phyloP scores from a whole-genome alignment of 2,113 vertebrate species.

The Mus pahari region DNA sequence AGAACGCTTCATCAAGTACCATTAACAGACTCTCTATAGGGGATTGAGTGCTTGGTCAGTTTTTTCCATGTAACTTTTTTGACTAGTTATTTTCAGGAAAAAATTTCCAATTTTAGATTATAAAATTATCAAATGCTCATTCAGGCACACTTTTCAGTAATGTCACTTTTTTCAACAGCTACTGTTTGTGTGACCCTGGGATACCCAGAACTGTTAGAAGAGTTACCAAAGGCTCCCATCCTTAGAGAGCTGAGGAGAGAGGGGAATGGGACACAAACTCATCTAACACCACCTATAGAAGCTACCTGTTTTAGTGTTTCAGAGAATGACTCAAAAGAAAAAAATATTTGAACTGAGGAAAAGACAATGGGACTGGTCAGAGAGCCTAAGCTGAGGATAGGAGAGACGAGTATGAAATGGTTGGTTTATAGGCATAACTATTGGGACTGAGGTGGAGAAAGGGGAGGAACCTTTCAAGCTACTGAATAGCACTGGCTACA shows the following conservation, averaged over 20 bases:
- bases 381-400: not conserved
- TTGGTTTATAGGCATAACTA: not conserved
- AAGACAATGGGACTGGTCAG: not conserved
- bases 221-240: not conserved
- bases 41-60: constrained; percentile 28
- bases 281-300: not conserved
- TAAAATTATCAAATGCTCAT: not conserved
- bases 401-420: not conserved
- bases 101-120: constrained; percentile 30
- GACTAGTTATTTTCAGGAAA: constrained; percentile 56
- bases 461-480: not conserved
- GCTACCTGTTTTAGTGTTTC: not conserved
- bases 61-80: constrained; percentile 6
- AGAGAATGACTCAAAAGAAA: not conserved
- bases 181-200: not conserved
- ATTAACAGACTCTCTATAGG: constrained; percentile 59
- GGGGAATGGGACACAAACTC: no score
- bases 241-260: not conserved
- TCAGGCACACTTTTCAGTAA: not conserved
- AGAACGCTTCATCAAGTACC: constrained; percentile 63
- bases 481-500: not conserved
- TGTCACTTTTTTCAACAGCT: constrained; percentile 38
- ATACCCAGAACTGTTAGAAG: not conserved
- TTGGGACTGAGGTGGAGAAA: not conserved
- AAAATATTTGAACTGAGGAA: not conserved